Percentiles rank a stretch among this genome's conserved stretches.
phyloP scores from a whole-genome alignment of 2,113 vertebrate species.

The Triplophysa tibetana region DNA sequence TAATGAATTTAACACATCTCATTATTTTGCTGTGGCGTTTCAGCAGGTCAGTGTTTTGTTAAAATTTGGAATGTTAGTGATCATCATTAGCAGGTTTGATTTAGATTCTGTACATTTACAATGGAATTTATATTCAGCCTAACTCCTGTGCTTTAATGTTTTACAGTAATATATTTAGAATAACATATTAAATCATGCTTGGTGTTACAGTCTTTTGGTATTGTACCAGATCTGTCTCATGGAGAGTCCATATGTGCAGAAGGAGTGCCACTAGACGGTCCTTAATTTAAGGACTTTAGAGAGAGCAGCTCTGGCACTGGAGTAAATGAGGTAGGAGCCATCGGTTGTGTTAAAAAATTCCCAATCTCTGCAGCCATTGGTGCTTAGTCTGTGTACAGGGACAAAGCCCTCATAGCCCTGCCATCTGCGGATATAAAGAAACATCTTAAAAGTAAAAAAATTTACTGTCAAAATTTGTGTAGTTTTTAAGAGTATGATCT shows the following conservation, averaged over 20 bases:
- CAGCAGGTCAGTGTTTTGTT: not conserved
- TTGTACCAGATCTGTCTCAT: not conserved
- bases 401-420: constrained; percentile 96
- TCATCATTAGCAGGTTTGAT: not conserved
- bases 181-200: not conserved
- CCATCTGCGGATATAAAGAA: constrained; percentile 78
- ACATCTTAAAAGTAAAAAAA: not conserved
- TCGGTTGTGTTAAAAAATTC: constrained; percentile 85
- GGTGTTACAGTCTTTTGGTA: not conserved
- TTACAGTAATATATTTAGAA: not conserved
- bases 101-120: not conserved
- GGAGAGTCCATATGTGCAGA: constrained; percentile 3
- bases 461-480: not conserved
- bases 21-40: not conserved
- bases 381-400: constrained; percentile 85
- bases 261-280: constrained; percentile 65
- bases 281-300: constrained; percentile 89
- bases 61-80: not conserved
- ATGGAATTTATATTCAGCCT: not conserved
- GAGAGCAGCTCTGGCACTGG: constrained; percentile 87
- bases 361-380: constrained; percentile 93
- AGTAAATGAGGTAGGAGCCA: constrained; percentile 91
- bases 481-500: not conserved
- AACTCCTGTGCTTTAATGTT: not conserved
- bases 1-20: no score